Evolutionary conservation across 2,888 invertebrate species (phyloP), one percentile per base, ranked within the genome.

Genomic region (Dilophus febrilis): DNA sequence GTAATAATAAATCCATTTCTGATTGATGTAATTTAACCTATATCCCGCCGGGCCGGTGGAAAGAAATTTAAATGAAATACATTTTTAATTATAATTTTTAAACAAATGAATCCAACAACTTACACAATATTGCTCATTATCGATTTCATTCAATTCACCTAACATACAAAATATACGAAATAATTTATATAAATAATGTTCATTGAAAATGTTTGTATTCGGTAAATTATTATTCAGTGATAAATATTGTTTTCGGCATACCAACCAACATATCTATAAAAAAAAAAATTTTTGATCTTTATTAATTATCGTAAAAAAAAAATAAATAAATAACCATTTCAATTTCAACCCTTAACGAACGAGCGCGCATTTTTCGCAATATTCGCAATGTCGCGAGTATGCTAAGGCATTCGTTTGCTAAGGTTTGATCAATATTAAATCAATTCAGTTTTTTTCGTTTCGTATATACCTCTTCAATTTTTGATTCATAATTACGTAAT

Each of bases 141-240:
- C 64, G 40, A 77, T 74, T 16, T 70, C 66, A n/a, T 72, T 70
- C 43, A 80, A 62, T 53, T 86, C 85, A 1, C 75, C 78, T 5
- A 86, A 65, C 11, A 84, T 67, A 51, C 84, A 85, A 59, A 83
- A 86, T 50, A 85, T 74, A 46, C 82, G 64, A 57, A 81, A 84
- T 40, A 84, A 65, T 53, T 81, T 75, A 55, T 77, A 79, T 7
- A 78, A 67, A 32, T 44, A 41, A 16, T 38, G 39, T 31, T 48
- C 43, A 13, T 19, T 35, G 11, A 45, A 29, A 35, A 29, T 8
- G 4, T 16, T 41, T 19, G 35, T 34, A 13, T 37, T 38, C 33
- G 41, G 42, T 16, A 37, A 41, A 14, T 36, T 31, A 18, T 33
- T 18, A 10, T 32, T 33, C 33, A 19, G 14, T 30, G 14, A 16